These are phyloP conservation scores for Misgurnus anguillicaudatus DNA, from an alignment of 2,113 vertebrate species.

Conservation along the genomic window DNA sequence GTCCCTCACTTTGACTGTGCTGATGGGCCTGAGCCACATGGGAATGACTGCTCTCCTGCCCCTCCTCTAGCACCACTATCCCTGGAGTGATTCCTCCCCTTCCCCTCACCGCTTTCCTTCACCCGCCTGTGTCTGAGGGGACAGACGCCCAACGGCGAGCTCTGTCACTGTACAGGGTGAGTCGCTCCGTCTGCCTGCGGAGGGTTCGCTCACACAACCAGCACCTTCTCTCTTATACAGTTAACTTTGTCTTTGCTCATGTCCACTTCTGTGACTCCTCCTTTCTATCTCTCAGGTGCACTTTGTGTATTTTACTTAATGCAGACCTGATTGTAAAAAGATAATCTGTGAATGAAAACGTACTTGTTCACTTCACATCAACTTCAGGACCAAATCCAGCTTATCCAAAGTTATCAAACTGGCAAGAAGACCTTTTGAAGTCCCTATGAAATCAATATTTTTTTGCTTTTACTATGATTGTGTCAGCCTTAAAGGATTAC, in stretches of 20 bases:
- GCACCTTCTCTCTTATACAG: neutral
- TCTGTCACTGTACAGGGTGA: neutral
- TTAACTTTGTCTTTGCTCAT: slow-evolving; percentile 12
- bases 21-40: slow-evolving; percentile 75
- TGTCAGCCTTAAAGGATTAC: no score
- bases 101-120: slow-evolving; percentile 8
- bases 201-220: slow-evolving; percentile 26
- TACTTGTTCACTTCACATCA: no score
- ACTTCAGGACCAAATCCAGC: no score
- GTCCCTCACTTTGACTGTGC: slow-evolving; percentile 59
- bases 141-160: slow-evolving; percentile 13
- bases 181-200: slow-evolving; percentile 40
- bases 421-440: no score
- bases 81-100: slow-evolving; percentile 54
- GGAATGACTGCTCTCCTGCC: slow-evolving; percentile 67
- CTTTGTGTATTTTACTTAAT: no score
- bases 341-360: no score
- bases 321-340: no score
- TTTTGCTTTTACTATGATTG: no score
- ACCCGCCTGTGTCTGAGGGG: slow-evolving; percentile 35
- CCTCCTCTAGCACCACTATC: slow-evolving; percentile 63
- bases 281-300: no score
- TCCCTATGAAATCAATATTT: no score
- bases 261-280: no score
- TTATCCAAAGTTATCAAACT: no score